A percentile compares a stretch with the other conserved stretches of the same genome.
These are phyloP conservation scores for Emmelina monodactyla DNA, from an alignment of 2,888 invertebrate species.

Conservation along the genomic window DNA sequence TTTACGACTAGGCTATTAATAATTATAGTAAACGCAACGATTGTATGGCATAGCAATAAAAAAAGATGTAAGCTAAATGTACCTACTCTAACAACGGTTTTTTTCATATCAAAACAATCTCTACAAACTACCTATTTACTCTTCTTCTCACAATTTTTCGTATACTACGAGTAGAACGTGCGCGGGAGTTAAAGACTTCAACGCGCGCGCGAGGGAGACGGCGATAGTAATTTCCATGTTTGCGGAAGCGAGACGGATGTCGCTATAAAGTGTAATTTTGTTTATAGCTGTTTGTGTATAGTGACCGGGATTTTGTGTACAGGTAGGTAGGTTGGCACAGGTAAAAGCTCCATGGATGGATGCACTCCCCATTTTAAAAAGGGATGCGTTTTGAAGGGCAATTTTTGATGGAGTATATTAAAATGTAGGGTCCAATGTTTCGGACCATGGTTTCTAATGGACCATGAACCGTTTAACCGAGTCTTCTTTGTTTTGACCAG, in stretches of 20 bases:
- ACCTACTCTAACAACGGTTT: too few species aligned
- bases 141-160: constrained; percentile 19
- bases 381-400: constrained; percentile 41
- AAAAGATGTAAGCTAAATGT: too few species aligned
- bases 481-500: too few species aligned
- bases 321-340: constrained; percentile 35
- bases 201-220: constrained; percentile 42
- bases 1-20: too few species aligned
- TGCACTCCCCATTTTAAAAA: constrained; percentile 46
- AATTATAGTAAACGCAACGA: too few species aligned
- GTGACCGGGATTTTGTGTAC: constrained; percentile 55
- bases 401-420: constrained; percentile 36
- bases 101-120: too few species aligned
- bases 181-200: constrained; percentile 57
- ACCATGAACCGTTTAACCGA: too few species aligned
- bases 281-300: constrained; percentile 42
- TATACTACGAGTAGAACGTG: constrained; percentile 26
- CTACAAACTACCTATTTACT: too few species aligned
- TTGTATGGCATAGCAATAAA: too few species aligned
- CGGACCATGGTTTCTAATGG: constrained; percentile 51
- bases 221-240: constrained; percentile 24
- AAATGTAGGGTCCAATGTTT: constrained; percentile 39
- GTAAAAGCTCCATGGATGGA: constrained; percentile 50
- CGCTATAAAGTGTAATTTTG: constrained; percentile 33
- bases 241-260: constrained; percentile 41